Base-by-base conservation (phyloP, 2,797 vertebrate species). In the Synaphobranchus kaupii region DNA sequence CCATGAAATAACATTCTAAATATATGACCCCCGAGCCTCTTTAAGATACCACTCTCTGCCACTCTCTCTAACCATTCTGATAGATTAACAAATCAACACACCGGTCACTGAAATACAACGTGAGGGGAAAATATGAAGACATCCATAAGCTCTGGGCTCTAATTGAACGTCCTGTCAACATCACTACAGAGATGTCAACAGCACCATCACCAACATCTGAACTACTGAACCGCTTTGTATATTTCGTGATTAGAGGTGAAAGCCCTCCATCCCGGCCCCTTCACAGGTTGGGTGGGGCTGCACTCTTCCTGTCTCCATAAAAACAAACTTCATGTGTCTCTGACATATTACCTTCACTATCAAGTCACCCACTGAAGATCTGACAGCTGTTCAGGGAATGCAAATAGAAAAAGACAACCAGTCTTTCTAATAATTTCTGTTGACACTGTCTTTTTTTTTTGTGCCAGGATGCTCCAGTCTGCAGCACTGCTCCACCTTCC, bases 331-430 rank as follows among this genome's bases (percentile, higher is more conserved):
- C 73, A 63, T 8, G 31, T 83, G 20, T 47, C 54, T 84, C 63
- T 88, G 87, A 92, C 82, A 83, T 76, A 90, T 87, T 84, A 85
- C 73, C 86, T 44, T 86, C n/a, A 52, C 85, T 88, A 87, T 66
- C 86, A 88, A 86, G 54, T 86, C 80, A 84, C 81, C 81, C 81
- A 81, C 56, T 60, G 86, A 87, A 88, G 87, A 89, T 86, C 63
- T 85, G 86, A 86, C 89, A 87, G 83, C 80, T 90, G 83, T 84
- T 88, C 87, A 86, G 71, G 83, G 86, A 39, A 66, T 54, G 20
- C 71, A 73, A 86, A 63, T 81, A 81, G 85, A 86, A 47, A 80
- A 1, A 31, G 31, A 56, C 13, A 22, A 52, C 66, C 31, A n/a
- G 63, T 31, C 44, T 83, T 66, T 25, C 47, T 44, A 66, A 63